Percentiles rank a stretch among this genome's conserved stretches.
phyloP scores from a whole-genome alignment of 2,113 vertebrate genomes.

The Nematolebias whitei region DNA sequence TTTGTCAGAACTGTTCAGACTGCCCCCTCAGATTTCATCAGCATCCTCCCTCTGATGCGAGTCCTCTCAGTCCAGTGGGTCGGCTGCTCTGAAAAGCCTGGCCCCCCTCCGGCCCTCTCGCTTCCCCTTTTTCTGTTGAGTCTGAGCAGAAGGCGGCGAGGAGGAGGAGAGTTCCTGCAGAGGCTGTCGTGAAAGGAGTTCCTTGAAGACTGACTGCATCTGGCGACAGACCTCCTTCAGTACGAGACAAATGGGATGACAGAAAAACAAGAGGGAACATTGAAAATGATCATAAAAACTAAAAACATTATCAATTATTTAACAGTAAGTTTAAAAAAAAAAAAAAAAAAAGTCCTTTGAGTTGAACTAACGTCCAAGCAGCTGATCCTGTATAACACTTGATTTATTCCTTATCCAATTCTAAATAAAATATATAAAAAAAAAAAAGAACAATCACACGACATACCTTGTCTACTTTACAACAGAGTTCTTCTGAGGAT shows the following conservation, averaged over 20 bases:
- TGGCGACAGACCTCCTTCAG: slow-evolving; percentile 81
- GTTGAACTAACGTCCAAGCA: neutral
- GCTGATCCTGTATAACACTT: no score
- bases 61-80: slow-evolving; percentile 47
- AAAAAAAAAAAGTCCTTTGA: no score
- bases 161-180: slow-evolving; percentile 43
- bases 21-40: slow-evolving; percentile 29
- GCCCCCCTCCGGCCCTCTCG: slow-evolving; percentile 34
- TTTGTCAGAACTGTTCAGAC: slow-evolving; percentile 35
- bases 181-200: slow-evolving; percentile 76
- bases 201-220: slow-evolving; percentile 88
- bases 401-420: no score
- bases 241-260: slow-evolving; percentile 22
- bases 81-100: slow-evolving; percentile 48
- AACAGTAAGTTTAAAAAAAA: neutral
- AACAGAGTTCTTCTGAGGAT: slow-evolving; percentile 46
- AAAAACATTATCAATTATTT: no score
- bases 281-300: neutral
- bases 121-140: slow-evolving; percentile 54
- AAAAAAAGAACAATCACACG: neutral
- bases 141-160: slow-evolving; percentile 36
- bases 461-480: slow-evolving; percentile 76
- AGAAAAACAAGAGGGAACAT: slow-evolving; percentile 6
- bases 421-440: no score
- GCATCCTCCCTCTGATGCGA: slow-evolving; percentile 10